Evolutionary conservation across 2,113 vertebrate genomes (phyloP).

Genomic region (Rhea pennata): DNA sequence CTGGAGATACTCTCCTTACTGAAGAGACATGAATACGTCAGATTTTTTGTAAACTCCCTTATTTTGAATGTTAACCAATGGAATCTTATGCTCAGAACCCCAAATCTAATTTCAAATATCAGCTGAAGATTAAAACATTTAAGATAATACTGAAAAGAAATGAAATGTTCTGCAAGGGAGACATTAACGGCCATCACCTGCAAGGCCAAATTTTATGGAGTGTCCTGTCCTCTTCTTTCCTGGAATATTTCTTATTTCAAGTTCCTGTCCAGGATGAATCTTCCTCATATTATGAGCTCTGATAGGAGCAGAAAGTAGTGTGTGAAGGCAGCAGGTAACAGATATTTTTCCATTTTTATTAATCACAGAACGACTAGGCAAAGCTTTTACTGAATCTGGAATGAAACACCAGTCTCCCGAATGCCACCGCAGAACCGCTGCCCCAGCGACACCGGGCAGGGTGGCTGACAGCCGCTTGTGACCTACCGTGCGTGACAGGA

Average conservation of each 20-base stretch:
- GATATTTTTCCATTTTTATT: neutral
- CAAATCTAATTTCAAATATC: neutral
- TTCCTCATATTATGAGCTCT: neutral
- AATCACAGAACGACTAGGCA: neutral
- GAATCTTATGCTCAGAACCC: neutral
- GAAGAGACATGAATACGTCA: neutral
- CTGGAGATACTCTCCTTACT: neutral
- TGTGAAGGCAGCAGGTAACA: neutral
- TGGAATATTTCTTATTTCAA: neutral
- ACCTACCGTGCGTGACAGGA: neutral
- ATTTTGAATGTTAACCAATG: neutral
- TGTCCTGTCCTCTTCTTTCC: neutral
- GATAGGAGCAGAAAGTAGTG: neutral
- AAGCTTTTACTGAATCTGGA: neutral
- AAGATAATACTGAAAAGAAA: neutral
- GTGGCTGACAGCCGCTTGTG: neutral
- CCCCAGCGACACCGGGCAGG: neutral
- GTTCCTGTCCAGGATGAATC: neutral
- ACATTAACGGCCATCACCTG: neutral
- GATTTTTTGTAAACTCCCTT: neutral
- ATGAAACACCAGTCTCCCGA: neutral
- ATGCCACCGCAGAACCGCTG: neutral
- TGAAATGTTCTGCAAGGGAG: neutral
- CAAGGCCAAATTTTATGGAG: neutral
- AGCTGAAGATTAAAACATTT: neutral